phyloP scores from a whole-genome alignment of 1,140 invertebrate genomes.

The Orchestia grillus region DNA sequence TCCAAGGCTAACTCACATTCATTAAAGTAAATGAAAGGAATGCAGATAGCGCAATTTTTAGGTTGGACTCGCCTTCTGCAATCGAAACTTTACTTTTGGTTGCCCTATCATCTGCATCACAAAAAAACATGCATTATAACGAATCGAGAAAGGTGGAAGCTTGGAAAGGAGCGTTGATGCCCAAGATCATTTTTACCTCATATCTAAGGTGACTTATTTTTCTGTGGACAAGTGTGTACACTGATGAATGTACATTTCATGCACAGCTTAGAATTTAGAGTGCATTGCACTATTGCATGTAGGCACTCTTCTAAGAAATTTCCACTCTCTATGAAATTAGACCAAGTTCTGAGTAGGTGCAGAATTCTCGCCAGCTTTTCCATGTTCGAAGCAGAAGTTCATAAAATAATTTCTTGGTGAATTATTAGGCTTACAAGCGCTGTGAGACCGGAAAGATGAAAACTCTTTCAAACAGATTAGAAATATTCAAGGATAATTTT shows the following conservation, averaged over 20 bases:
- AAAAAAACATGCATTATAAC: no score
- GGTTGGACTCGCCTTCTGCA: no score
- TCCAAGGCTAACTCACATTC: no score
- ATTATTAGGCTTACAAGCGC: background rate
- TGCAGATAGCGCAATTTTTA: no score
- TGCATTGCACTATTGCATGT: background rate
- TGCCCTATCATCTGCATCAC: no score
- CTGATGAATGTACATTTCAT: background rate
- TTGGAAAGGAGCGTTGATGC: no score
- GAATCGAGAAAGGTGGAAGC: no score
- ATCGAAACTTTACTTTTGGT: no score
- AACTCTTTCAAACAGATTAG: constrained; percentile 42
- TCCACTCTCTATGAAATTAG: background rate
- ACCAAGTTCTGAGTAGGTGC: background rate
- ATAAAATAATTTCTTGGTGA: constrained; percentile 15
- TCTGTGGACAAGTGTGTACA: background rate
- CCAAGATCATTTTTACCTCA: no score
- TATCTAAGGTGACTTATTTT: no score
- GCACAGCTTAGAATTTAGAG: background rate
- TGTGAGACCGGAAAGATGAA: constrained; percentile 31
- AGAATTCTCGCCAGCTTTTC: background rate
- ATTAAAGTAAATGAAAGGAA: no score
- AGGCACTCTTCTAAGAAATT: background rate
- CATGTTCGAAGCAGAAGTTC: constrained; percentile 23
- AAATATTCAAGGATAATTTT: constrained; percentile 51